Evolutionary conservation across 1,140 invertebrate genomes (phyloP), one percentile per base, ranked within the genome.

Genomic region (Trachymyrmex cornetzi): DNA sequence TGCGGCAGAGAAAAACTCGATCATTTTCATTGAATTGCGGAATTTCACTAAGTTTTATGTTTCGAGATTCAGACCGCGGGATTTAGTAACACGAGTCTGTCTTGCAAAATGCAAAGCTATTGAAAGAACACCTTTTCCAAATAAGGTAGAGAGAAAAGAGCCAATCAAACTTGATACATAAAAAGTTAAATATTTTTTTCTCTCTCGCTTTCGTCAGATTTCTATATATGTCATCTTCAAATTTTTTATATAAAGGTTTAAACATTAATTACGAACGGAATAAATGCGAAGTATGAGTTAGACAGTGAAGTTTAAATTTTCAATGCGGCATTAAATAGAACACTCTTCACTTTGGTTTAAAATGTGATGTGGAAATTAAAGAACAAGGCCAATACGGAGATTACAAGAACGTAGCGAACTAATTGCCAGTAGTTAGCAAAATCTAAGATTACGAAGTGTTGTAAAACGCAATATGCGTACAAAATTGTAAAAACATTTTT

Each of bases 261-360:
- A n/a, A 34, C n/a, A 11, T 57, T 77, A 77, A 77, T 64, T 34
- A 48, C 0, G 30, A 24, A 19, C 24, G 57, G 5, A 63, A 44
- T 61, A 57, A 30, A 74, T 55, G 16, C 19, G 9, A 59, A 59
- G 34, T 27, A 22, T 38, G 27, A 34, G 11, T 1, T 27, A 5
- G 50, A 74, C 3, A 14, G 4, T 5, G 16, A 74, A 34, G 53
- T 57, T 11, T 55, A 74, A 74, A 34, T 22, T 22, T 74, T 57
- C 30, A n/a, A 57, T 12, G 69, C 50, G 11, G 7, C 12, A 34
- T 74, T 74, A 57, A 57, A 22, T 74, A 3, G 53, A 11, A 22
- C 71, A 57, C 16, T 57, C 38, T 50, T 71, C 14, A 71, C 12
- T 69, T 57, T 7, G 19, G 57, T 74, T n/a, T 74, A 74, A 74